phyloP scores from a whole-genome alignment of 1,140 invertebrate species.

The Scaptomyza montana region DNA sequence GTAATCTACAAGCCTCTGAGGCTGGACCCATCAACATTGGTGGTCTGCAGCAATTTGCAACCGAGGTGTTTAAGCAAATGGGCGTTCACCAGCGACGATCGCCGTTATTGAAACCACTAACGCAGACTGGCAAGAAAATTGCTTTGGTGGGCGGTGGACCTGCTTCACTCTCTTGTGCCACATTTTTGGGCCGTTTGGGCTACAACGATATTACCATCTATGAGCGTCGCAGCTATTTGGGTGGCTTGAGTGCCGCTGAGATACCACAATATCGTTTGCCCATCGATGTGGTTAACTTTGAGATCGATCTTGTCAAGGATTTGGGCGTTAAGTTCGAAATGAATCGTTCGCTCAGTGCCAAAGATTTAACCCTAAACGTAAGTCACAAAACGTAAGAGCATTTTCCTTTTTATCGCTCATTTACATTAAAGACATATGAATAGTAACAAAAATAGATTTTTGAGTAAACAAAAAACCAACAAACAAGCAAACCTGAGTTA shows the following conservation, averaged over 20 bases:
- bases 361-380: slow-evolving; percentile 89
- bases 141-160: slow-evolving; percentile 97
- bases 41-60: slow-evolving; percentile 98
- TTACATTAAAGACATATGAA: no score
- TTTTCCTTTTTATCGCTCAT: no score
- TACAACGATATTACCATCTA: slow-evolving; percentile 96
- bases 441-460: no score
- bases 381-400: slow-evolving; percentile 38
- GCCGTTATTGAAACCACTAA: slow-evolving; percentile 86
- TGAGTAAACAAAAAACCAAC: no score
- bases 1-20: slow-evolving; percentile 97
- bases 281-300: slow-evolving; percentile 96
- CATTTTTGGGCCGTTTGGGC: slow-evolving; percentile 96
- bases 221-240: slow-evolving; percentile 94
- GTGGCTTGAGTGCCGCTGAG: slow-evolving; percentile 95
- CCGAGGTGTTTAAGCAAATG: slow-evolving; percentile 97
- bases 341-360: slow-evolving; percentile 86
- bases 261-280: slow-evolving; percentile 99
- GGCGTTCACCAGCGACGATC: slow-evolving; percentile 93
- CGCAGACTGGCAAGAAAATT: slow-evolving; percentile 90
- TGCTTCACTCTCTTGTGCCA: slow-evolving; percentile 98
- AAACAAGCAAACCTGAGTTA: no score
- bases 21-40: slow-evolving; percentile 99
- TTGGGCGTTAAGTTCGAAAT: slow-evolving; percentile 94
- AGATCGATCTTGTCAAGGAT: slow-evolving; percentile 95